A percentile compares a stretch with the other conserved stretches of the same genome.
These are phyloP conservation scores for Tanytarsus gracilentus DNA, from an alignment of 2,888 invertebrate genomes.

Conservation along the genomic window DNA sequence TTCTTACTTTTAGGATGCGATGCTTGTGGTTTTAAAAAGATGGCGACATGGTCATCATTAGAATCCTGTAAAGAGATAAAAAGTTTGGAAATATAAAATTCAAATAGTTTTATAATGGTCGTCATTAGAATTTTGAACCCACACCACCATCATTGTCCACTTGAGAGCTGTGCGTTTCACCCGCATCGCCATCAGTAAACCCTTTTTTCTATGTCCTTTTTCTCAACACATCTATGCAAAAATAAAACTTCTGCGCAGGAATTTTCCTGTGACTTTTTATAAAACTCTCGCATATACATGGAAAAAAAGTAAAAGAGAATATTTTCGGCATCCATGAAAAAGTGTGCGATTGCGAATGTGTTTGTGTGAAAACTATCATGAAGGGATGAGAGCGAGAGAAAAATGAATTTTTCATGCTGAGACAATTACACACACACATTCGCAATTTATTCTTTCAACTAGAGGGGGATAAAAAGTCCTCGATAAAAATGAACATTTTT, in stretches of 20 bases:
- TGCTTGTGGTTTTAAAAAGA: slow-evolving; percentile 6
- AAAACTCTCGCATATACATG: not conserved
- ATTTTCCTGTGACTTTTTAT: slow-evolving; percentile 14
- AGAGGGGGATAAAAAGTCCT: too few species aligned
- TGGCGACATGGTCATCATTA: slow-evolving; percentile 9
- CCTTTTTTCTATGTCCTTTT: not conserved
- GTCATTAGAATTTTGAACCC: slow-evolving; percentile 11
- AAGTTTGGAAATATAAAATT: not conserved
- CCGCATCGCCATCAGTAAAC: not conserved
- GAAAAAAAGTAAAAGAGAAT: not conserved
- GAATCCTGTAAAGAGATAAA: slow-evolving; percentile 10
- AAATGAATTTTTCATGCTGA: slow-evolving; percentile 4
- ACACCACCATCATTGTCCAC: not conserved
- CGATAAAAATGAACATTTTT: slow-evolving; percentile 14
- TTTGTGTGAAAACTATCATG: not conserved
- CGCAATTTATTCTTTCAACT: not conserved
- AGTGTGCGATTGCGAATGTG: not conserved
- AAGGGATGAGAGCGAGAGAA: not conserved
- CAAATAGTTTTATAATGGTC: not conserved
- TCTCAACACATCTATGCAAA: slow-evolving; percentile 9
- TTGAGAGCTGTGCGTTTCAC: slow-evolving; percentile 4
- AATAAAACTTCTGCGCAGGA: slow-evolving; percentile 26
- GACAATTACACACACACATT: not conserved
- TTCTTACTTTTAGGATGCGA: too few species aligned
- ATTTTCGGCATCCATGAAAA: not conserved